Evolutionary conservation across 2,888 invertebrate species (phyloP), one percentile per base, ranked within the genome.

Genomic region (Drosophila demipolita): DNA sequence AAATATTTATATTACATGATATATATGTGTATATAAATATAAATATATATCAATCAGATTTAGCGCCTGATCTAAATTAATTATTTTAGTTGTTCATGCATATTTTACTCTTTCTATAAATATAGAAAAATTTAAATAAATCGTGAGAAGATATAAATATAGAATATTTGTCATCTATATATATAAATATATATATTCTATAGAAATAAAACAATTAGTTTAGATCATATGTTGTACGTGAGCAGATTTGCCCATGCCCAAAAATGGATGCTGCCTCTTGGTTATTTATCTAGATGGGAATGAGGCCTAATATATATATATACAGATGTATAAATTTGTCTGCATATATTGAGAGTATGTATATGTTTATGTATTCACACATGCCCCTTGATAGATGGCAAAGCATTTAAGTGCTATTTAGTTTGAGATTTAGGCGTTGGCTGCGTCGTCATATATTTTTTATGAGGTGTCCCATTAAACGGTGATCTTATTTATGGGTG

Each of bases 401-500:
- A 45, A 29, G 26, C 48, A 40, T 54, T 59, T 42, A 17, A 54
- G 33, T 49, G 59, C 33, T 38, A 42, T 70, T 55, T 45, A 62
- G 64, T 76, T 76, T 79, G 50, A 58, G 52, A 66, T 78, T 58
- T 64, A 55, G 35, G 52, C 50, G 67, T 23, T 49, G 59, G 23
- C 57, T 32, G 17, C 42, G 12, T 15, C 35, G 17, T 33, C 26
- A 60, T 35, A 58, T 57, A 69, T 69, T 50, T 57, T 72, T 69
- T 53, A 72, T 63, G 75, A 65, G 32, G 60, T 40, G 65, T 12
- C 23, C 23, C 32, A 79, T 62, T 81, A 75, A 84, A 77, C 82
- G 74, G 77, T 75, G 74, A 86, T 83, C 75, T 83, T 83, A 86
- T 86, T 84, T 86, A 82, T 86, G 82, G 72, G 66, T 64, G 71